A percentile compares a stretch with the other conserved stretches of the same genome.
These are phyloP conservation scores for Pseudomyrmex cubaensis DNA, from an alignment of 1,140 invertebrate species.

Conservation along the genomic window DNA sequence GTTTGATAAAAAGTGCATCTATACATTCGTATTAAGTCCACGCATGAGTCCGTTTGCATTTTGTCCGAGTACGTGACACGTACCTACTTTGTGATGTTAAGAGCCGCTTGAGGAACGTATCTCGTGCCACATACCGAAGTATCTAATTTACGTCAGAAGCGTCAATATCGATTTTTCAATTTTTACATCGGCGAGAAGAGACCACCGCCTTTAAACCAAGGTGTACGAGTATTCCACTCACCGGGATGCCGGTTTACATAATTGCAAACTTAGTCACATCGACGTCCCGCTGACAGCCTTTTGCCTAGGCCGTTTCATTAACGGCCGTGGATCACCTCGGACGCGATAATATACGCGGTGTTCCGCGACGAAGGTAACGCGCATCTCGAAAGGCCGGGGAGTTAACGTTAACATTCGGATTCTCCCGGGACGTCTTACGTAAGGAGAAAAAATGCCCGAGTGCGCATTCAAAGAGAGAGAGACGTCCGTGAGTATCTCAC, in stretches of 20 bases:
- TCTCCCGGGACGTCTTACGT: constrained; percentile 47
- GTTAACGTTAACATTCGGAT: constrained; percentile 67
- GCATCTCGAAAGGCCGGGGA: constrained; percentile 30
- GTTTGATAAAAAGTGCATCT: no score
- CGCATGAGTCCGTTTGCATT: no score
- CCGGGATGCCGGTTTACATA: constrained; percentile 59
- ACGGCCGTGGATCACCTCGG: constrained; percentile 58
- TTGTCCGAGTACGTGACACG: no score
- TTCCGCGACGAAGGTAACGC: constrained; percentile 35
- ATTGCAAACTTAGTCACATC: constrained; percentile 67
- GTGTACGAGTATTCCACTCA: constrained; percentile 52
- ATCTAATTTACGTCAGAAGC: constrained; percentile 54
- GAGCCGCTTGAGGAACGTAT: constrained; percentile 21
- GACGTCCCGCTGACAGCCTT: constrained; percentile 60
- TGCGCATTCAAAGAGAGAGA: not conserved
- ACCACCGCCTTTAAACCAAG: constrained; percentile 47
- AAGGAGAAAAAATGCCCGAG: constrained; percentile 61
- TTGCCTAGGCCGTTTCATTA: constrained; percentile 46
- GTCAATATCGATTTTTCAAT: constrained; percentile 60
- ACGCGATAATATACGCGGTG: constrained; percentile 51
- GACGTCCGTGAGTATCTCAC: constrained; percentile 28
- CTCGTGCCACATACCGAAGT: constrained; percentile 43
- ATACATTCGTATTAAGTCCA: no score
- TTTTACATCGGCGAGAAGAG: constrained; percentile 36
- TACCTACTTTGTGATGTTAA: not conserved